These are phyloP conservation scores for Kryptolebias ocellatus DNA, from an alignment of 2,797 vertebrate species.

Conservation along the genomic window DNA sequence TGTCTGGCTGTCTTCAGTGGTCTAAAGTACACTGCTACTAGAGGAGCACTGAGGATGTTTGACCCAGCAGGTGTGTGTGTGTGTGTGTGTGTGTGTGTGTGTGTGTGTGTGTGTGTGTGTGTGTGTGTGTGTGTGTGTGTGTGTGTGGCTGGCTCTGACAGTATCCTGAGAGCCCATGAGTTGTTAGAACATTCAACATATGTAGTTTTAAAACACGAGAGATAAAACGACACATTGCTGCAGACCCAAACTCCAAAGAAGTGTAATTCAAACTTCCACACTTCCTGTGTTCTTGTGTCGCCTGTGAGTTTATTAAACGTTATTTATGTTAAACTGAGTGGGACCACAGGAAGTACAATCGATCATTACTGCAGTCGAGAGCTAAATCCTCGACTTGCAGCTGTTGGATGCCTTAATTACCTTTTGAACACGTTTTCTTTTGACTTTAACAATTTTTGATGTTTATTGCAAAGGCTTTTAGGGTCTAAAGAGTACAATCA, in stretches of 20 bases:
- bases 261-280: slow-evolving; percentile 26
- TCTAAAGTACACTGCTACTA: no score
- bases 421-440: no score
- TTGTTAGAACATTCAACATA: not conserved
- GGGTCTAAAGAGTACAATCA: slow-evolving; percentile 29
- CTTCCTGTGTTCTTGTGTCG: slow-evolving; percentile 31
- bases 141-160: no score
- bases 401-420: no score
- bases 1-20: no score
- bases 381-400: no score
- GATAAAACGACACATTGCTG: slow-evolving; percentile 20
- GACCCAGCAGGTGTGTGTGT: no score
- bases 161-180: no score
- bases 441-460: not conserved
- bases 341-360: slow-evolving; percentile 29
- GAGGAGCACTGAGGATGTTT: no score
- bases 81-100: no score
- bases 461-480: not conserved
- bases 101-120: no score
- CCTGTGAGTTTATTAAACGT: not conserved
- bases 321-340: slow-evolving; percentile 3
- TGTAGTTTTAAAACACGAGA: slow-evolving; percentile 1
- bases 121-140: no score
- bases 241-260: slow-evolving; percentile 62
- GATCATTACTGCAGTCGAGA: slow-evolving; percentile 9